phyloP scores from a whole-genome alignment of 2,113 vertebrate species.

The Benitochromis conjunctus region DNA sequence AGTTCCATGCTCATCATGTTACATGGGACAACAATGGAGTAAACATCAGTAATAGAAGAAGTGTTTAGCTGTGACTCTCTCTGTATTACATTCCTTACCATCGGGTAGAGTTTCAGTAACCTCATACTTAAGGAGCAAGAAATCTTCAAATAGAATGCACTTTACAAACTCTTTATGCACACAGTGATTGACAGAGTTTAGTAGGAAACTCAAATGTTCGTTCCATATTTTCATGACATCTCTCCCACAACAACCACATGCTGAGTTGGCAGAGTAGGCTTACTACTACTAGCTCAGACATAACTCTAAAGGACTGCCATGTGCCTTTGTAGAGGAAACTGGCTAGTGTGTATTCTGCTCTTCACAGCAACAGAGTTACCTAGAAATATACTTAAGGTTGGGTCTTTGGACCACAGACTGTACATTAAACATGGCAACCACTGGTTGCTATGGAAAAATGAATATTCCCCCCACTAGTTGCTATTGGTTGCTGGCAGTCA shows the following conservation, averaged over 20 bases:
- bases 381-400: not conserved
- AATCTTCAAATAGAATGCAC: not conserved
- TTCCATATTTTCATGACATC: not conserved
- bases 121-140: not conserved
- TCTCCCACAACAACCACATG: not conserved
- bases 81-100: not conserved
- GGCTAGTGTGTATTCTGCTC: not conserved
- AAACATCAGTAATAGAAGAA: not conserved
- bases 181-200: not conserved
- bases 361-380: not conserved
- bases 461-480: not conserved
- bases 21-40: not conserved
- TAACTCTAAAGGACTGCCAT: not conserved
- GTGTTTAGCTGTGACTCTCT: not conserved
- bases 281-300: not conserved
- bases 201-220: not conserved
- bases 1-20: not conserved
- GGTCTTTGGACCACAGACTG: not conserved
- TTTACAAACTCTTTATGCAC: not conserved
- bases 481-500: not conserved
- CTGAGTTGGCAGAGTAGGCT: not conserved
- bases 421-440: not conserved
- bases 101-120: not conserved
- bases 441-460: not conserved
- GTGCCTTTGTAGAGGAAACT: not conserved